phyloP scores from a whole-genome alignment of 2,113 vertebrate genomes.

The Leucoraja erinaceus region DNA sequence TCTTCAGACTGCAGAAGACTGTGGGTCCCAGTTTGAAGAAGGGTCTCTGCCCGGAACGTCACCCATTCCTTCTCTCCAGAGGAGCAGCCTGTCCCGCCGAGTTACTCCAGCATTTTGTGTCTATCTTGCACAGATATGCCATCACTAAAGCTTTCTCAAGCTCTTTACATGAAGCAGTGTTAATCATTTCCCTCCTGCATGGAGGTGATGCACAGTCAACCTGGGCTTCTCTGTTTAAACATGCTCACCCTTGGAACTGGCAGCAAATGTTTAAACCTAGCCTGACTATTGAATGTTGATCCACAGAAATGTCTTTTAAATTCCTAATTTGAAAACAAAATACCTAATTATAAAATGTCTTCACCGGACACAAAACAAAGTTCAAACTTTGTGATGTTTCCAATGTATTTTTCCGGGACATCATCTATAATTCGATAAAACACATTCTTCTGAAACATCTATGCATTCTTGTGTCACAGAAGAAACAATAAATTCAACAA shows the following conservation, averaged over 20 bases:
- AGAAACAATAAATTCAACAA: not conserved
- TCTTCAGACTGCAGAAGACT: too few species aligned
- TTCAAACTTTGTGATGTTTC: not conserved
- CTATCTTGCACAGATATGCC: not conserved
- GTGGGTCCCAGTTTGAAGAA: too few species aligned
- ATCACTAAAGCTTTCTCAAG: too few species aligned
- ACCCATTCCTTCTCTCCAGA: too few species aligned
- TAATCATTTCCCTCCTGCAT: not conserved
- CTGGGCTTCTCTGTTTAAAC: not conserved
- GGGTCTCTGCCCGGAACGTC: too few species aligned
- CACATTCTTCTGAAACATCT: not conserved
- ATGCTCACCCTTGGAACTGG: not conserved
- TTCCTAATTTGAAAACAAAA: conserved; percentile 5
- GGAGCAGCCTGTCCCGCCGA: too few species aligned
- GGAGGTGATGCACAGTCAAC: not conserved
- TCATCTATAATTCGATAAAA: not conserved
- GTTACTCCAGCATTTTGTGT: too few species aligned
- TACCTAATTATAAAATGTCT: not conserved
- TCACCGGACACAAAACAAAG: not conserved
- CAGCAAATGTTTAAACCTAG: not conserved
- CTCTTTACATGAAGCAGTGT: not conserved
- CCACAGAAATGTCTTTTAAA: not conserved
- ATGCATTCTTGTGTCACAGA: not conserved
- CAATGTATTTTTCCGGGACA: not conserved
- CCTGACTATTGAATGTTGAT: not conserved